Conservation (phyloP, 2,797 vertebrate species). For the Arnoldichthys spilopterus region DNA sequence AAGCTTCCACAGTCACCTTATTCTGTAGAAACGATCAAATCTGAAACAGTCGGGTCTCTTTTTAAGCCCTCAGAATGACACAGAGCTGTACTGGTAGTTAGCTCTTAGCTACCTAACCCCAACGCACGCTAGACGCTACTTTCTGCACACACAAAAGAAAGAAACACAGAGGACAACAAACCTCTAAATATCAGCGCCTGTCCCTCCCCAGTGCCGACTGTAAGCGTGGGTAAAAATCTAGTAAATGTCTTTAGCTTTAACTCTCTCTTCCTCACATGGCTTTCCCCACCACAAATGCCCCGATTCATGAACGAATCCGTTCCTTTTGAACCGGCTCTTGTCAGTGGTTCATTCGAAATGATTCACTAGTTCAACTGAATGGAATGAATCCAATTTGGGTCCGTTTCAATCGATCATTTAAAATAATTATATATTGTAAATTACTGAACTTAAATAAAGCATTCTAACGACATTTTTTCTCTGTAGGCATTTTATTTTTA, state of each 20-base stretch:
- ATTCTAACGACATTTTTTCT: no score
- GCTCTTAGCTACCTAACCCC: no score
- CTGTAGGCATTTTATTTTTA: no score
- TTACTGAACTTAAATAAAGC: no score
- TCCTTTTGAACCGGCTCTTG: not conserved
- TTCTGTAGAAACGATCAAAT: no score
- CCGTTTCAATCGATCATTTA: no score
- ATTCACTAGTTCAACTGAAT: not conserved
- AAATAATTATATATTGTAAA: no score
- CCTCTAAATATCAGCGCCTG: not conserved
- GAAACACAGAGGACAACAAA: not conserved
- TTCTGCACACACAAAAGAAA: not conserved
- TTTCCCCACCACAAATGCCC: not conserved
- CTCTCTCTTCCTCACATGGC: slow-evolving; percentile 19
- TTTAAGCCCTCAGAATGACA: not conserved
- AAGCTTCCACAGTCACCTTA: no score
- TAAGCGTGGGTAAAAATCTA: not conserved
- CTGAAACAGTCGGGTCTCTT: no score
- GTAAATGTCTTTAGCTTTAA: not conserved
- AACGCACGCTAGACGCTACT: not conserved
- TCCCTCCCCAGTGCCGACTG: not conserved
- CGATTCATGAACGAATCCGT: not conserved
- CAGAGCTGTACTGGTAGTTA: not conserved
- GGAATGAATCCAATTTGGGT: not conserved
- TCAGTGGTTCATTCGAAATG: not conserved